A percentile compares a stretch with the other conserved stretches of the same genome.
Evolutionary conservation across 1,140 invertebrate genomes (phyloP).

Genomic region (Sinella curviseta): DNA sequence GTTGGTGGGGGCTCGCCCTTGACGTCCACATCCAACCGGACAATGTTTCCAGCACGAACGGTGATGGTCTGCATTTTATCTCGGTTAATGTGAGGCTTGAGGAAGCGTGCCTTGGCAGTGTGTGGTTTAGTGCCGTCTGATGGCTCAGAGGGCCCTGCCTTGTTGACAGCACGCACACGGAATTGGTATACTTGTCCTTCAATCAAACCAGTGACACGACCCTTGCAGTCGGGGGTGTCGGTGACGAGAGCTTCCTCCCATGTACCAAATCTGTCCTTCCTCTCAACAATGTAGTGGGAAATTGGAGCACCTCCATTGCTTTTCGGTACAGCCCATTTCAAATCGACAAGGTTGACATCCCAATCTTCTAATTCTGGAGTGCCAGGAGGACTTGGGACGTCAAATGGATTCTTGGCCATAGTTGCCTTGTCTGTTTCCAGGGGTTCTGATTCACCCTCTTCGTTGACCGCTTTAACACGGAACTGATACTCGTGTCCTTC

Average conservation of each 20-base stretch:
- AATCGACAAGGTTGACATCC: constrained; percentile 86
- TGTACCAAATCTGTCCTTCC: constrained; percentile 86
- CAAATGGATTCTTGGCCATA: constrained; percentile 91
- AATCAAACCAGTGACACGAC: constrained; percentile 78
- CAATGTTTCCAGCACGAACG: constrained; percentile 83
- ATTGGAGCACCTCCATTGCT: constrained; percentile 91
- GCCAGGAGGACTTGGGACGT: constrained; percentile 69
- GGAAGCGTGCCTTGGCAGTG: constrained; percentile 81
- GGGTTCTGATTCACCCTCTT: constrained; percentile 95
- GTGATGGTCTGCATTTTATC: constrained; percentile 86
- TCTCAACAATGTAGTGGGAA: constrained; percentile 93
- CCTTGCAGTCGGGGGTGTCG: constrained; percentile 76
- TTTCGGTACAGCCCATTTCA: constrained; percentile 91
- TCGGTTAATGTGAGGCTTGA: constrained; percentile 86
- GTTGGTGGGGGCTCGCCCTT: constrained; percentile 93
- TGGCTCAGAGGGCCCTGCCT: constrained; percentile 87
- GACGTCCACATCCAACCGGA: constrained; percentile 90
- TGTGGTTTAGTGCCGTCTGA: constrained; percentile 85
- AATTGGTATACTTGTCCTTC: constrained; percentile 94
- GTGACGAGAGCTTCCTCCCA: constrained; percentile 88
- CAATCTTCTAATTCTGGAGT: constrained; percentile 87
- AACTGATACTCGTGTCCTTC: constrained; percentile 96
- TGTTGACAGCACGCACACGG: constrained; percentile 87
- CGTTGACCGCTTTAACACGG: constrained; percentile 95
- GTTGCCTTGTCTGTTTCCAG: constrained; percentile 81